Evolutionary conservation across 1,140 invertebrate species (phyloP).

Genomic region (Leptinotarsa defecta): DNA sequence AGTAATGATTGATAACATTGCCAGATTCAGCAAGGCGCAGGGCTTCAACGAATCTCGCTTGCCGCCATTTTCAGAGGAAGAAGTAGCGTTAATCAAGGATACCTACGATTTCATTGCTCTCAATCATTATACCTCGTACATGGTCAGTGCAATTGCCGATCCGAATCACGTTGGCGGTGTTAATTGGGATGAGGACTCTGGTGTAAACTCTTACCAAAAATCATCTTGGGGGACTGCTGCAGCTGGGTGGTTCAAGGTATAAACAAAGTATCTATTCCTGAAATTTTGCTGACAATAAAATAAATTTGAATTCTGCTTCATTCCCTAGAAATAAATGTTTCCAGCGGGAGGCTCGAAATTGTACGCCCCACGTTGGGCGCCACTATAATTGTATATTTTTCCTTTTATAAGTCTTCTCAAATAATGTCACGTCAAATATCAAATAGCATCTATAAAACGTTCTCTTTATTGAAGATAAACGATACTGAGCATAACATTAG

Average conservation of each 20-base stretch:
- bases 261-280: background rate
- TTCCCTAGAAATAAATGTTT: background rate
- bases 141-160: conserved; percentile 5
- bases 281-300: background rate
- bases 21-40: conserved; percentile 63
- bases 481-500: too few species aligned
- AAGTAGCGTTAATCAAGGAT: conserved; percentile 62
- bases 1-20: conserved; percentile 64
- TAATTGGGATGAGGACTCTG: conserved; percentile 21
- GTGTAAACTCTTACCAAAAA: conserved; percentile 5
- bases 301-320: background rate
- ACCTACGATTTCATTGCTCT: conserved; percentile 66
- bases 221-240: conserved; percentile 1
- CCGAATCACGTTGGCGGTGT: background rate
- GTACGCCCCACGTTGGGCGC: background rate
- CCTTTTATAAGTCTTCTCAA: too few species aligned
- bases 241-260: conserved; percentile 22
- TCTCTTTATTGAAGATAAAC: too few species aligned
- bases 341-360: background rate
- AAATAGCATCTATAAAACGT: too few species aligned
- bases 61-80: conserved; percentile 64
- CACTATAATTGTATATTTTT: background rate
- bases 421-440: too few species aligned
- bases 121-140: conserved; percentile 62
- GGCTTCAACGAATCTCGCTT: conserved; percentile 63